Base-by-base conservation (phyloP, 2,888 invertebrate species). In the Brachynemurus nebulosus region DNA sequence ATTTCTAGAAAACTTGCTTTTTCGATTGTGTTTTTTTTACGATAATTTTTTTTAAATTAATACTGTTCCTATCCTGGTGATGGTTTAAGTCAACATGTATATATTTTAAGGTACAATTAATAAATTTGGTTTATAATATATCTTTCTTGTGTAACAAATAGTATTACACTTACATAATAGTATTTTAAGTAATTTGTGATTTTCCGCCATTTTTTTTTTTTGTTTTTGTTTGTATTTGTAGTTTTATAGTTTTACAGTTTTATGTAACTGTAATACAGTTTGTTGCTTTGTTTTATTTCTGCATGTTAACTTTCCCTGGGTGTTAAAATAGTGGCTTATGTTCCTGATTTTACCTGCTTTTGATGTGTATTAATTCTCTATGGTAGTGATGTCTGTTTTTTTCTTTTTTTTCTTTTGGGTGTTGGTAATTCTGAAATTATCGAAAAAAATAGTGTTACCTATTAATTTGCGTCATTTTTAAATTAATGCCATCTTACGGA, bases 31-130 rank as follows among this genome's bases (percentile, higher is more conserved):
- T 25, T 25, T 25, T 33, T 14, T 33, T 33, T 14, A 6, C n/a
- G 16, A 14, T 33, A 33, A 14, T 14, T 33, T 33, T 33, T 33
- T 33, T 33, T 33, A n/a, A n/a, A n/a, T 12, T 30, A 30, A 8
- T 30, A 30, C 20, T 40, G 37, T 45, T 45, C 47, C 45, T 47
- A 39, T 44, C 45, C 47, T 58, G 62, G 62, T 62, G 62, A 59
- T 59, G 62, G 62, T 59, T 57, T n/a, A 58, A 55, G 55, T 57
- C 47, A 51, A 52, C 52, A 59, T 62, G 60, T 61, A 60, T 48
- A 47, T 34, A 45, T 46, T n/a, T 50, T 30, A 30, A 30, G 30
- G 11, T 30, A 30, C n/a, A n/a, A n/a, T 30, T 30, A 30, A 30
- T 30, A 30, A 30, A 30, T 30, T 30, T 30, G 30, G 30, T 30